Evolutionary conservation across 2,113 vertebrate genomes (phyloP).

Genomic region (Typhlomys cinereus): DNA sequence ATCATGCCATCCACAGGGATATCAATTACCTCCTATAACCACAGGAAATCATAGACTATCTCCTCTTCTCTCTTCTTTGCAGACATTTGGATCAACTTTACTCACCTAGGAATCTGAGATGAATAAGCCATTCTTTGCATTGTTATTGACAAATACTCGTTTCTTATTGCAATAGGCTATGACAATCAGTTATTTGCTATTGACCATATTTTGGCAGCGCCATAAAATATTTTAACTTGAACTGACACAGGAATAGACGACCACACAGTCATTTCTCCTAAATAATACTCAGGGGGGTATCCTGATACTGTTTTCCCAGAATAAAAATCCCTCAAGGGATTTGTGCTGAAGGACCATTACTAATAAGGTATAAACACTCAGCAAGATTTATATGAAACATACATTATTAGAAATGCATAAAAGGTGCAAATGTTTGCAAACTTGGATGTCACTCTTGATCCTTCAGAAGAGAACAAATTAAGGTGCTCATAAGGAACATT

Average conservation of each 20-base stretch:
- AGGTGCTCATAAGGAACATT: slow-evolving; percentile 34
- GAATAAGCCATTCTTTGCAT: slow-evolving; percentile 62
- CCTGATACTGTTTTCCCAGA: slow-evolving; percentile 39
- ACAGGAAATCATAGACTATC: slow-evolving; percentile 1
- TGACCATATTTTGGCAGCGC: slow-evolving; percentile 69
- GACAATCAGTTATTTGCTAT: slow-evolving; percentile 77
- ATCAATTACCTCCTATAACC: slow-evolving; percentile 45
- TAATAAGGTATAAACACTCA: background rate
- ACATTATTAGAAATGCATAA: slow-evolving; percentile 63
- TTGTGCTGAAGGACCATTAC: slow-evolving; percentile 45
- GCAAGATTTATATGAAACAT: slow-evolving; percentile 30
- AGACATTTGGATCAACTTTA: slow-evolving; percentile 60
- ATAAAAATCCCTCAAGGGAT: slow-evolving; percentile 55
- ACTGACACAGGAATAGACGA: slow-evolving; percentile 58
- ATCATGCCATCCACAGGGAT: slow-evolving; percentile 35
- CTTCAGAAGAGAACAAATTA: slow-evolving; percentile 66
- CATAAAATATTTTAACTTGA: slow-evolving; percentile 73
- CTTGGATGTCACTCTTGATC: background rate
- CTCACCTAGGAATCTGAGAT: slow-evolving; percentile 14
- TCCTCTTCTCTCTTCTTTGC: background rate
- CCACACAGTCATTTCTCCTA: slow-evolving; percentile 33
- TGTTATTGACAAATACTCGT: slow-evolving; percentile 67
- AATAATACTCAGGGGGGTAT: slow-evolving; percentile 21
- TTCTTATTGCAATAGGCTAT: slow-evolving; percentile 71
- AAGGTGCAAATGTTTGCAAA: slow-evolving; percentile 52